Evolutionary conservation across 2,888 invertebrate genomes (phyloP).

Genomic region (Cylindroiulus punctatus): DNA sequence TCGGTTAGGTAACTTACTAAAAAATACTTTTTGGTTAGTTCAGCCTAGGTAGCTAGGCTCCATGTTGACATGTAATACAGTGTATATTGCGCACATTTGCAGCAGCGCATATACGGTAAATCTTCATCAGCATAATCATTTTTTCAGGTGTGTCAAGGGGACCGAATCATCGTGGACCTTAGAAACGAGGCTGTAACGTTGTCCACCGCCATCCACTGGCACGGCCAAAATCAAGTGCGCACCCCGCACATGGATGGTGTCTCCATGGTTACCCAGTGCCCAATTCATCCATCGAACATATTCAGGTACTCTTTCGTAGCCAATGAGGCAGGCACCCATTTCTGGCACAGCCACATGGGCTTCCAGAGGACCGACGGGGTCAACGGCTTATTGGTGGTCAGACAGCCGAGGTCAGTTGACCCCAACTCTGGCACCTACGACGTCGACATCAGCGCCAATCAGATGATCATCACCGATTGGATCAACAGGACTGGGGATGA

Average conservation of each 20-base stretch:
- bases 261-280: constrained; percentile 85
- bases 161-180: constrained; percentile 83
- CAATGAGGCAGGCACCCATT: constrained; percentile 81
- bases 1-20: too few species aligned
- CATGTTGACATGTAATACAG: too few species aligned
- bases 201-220: constrained; percentile 90
- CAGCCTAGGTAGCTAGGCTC: too few species aligned
- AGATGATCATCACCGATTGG: constrained; percentile 88
- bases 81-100: too few species aligned
- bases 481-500: constrained; percentile 69
- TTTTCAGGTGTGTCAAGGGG: constrained; percentile 82
- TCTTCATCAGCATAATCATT: background rate
- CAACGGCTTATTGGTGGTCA: constrained; percentile 83
- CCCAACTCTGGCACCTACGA: constrained; percentile 88
- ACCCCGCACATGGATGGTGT: constrained; percentile 91
- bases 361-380: constrained; percentile 87
- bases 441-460: constrained; percentile 88
- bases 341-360: constrained; percentile 87
- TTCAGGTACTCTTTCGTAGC: constrained; percentile 89
- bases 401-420: constrained; percentile 84
- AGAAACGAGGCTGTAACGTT: constrained; percentile 81
- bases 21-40: too few species aligned
- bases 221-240: constrained; percentile 82
- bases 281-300: constrained; percentile 78
- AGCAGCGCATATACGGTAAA: too few species aligned